Evolutionary conservation across 2,888 invertebrate species (phyloP), one percentile per base, ranked within the genome.

Genomic region (Celastrina argiolus): DNA sequence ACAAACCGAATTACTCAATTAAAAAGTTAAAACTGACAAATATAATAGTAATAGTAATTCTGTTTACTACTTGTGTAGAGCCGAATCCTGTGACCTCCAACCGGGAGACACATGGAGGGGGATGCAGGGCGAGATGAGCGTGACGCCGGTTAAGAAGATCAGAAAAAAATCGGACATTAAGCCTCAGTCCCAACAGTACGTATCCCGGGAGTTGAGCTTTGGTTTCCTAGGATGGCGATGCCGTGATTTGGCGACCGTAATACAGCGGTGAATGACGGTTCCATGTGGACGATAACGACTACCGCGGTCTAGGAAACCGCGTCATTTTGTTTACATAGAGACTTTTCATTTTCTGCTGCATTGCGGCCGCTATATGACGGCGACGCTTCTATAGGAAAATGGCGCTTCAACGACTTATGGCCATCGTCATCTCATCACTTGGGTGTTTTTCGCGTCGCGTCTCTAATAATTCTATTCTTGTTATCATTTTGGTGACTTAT

Each of bases 1-100:
- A 22, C 12, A 22, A 51, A 51, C 51, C 12, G 51, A 51, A 51
- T 51, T 51, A 51, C 51, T 14, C 45, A 10, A 45, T 45, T 45
- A 26, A 26, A 51, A 51, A 51, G 26, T 51, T 51, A 10, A 16
- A 14, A 22, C 10, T 51, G 51, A 22, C 36, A 59, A 67, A 85
- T 84, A 81, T 84, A 82, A 84, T 78, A 81, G 81, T 82, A 81
- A 84, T 78, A 81, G 81, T 82, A 81, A 82, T 85, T 85, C 77
- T 87, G 80, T 87, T 95, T 94, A 84, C 85, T 88, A 84, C 85
- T 88, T 84, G 84, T 87, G 75, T 93, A 97, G 97, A 95, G 94
- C 96, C 93, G 95, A 96, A 94, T 96, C 96, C 93, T 95, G 96
- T 95, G 96, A 96, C 92, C 94, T 96, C 93, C 95, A 92, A 85